These are phyloP conservation scores for Hirudinaria manillensis DNA, from an alignment of 2,888 invertebrate species.

Conservation along the genomic window DNA sequence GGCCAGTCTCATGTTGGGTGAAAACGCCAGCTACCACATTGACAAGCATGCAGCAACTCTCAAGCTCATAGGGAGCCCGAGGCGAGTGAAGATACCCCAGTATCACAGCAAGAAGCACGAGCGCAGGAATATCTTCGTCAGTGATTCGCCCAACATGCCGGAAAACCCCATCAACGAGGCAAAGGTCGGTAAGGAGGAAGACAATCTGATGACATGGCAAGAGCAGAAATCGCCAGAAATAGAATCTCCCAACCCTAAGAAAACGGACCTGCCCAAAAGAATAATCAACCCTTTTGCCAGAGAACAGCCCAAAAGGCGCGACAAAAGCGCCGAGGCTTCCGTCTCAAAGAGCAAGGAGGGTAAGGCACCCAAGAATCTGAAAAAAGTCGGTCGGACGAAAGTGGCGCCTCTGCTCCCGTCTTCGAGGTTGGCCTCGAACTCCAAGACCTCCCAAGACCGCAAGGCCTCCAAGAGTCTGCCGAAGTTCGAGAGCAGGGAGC, in stretches of 20 bases:
- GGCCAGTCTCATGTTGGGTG: neutral
- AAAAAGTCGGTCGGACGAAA: too few relatives aligned
- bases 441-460: too few relatives aligned
- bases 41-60: neutral
- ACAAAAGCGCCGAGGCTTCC: too few relatives aligned
- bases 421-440: neutral
- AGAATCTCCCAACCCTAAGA: too few relatives aligned
- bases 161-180: neutral
- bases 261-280: too few relatives aligned
- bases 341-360: too few relatives aligned
- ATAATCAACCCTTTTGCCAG: too few relatives aligned
- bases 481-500: too few relatives aligned
- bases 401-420: neutral
- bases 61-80: constrained; percentile 5
- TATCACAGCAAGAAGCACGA: too few relatives aligned
- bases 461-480: neutral
- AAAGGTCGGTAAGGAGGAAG: neutral
- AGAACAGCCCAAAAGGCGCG: too few relatives aligned
- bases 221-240: too few relatives aligned
- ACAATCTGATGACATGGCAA: neutral
- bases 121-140: neutral
- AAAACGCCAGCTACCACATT: constrained; percentile 15
- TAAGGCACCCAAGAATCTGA: too few relatives aligned
- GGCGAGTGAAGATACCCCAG: neutral
- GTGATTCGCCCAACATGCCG: neutral